phyloP scores from a whole-genome alignment of 2,113 vertebrate species.

The Melanostigma gelatinosum region DNA sequence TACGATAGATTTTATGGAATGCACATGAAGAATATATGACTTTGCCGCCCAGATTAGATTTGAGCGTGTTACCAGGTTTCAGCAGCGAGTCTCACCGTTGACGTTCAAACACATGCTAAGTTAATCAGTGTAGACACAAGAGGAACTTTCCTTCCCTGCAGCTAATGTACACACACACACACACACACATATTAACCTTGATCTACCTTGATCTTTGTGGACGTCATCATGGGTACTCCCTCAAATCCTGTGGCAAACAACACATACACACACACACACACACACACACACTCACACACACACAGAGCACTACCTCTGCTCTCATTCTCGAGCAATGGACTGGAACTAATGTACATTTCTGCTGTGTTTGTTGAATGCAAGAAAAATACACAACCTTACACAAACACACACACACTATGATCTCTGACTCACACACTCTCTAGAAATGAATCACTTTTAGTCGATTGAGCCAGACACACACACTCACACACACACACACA shows the following conservation, averaged over 20 bases:
- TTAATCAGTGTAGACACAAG: constrained; percentile 42
- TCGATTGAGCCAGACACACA: constrained; percentile 7
- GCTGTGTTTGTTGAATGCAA: constrained; percentile 24
- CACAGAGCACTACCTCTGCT: constrained; percentile 79
- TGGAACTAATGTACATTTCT: constrained; percentile 79
- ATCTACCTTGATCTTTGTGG: constrained; percentile 61
- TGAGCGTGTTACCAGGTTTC: background rate
- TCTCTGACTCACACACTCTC: constrained; percentile 39
- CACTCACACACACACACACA: constrained; percentile 19
- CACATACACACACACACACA: constrained; percentile 23
- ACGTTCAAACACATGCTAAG: constrained; percentile 30
- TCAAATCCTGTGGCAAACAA: constrained; percentile 52
- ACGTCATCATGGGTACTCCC: constrained; percentile 46
- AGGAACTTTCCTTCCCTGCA: constrained; percentile 39
- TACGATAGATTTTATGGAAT: background rate
- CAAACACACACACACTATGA: constrained; percentile 10
- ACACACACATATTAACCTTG: constrained; percentile 59
- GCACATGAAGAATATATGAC: background rate
- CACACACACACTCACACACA: constrained; percentile 15
- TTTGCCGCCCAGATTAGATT: constrained; percentile 1
- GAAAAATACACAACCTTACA: constrained; percentile 12
- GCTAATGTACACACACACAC: constrained; percentile 22
- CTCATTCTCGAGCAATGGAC: constrained; percentile 83
- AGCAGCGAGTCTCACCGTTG: constrained; percentile 28
- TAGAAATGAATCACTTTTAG: constrained; percentile 38